A percentile compares a stretch with the other conserved stretches of the same genome.
Evolutionary conservation across 2,113 vertebrate genomes (phyloP).

Genomic region (Tylochromis polylepis): DNA sequence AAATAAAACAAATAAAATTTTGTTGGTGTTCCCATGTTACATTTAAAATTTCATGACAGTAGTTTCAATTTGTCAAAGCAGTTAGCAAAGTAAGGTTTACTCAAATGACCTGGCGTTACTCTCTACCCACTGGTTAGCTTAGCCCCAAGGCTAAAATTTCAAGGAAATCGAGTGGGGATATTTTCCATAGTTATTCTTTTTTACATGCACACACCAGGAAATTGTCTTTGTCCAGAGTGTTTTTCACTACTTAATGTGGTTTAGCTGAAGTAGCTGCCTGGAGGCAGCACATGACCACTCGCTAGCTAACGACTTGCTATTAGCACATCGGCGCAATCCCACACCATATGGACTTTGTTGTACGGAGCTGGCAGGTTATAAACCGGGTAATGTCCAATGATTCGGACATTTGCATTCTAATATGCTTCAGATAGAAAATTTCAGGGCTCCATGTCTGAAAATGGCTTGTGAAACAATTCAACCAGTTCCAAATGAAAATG

Average conservation of each 20-base stretch:
- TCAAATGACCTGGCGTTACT: too few relatives aligned
- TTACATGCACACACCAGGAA: not conserved
- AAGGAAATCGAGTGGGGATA: not conserved
- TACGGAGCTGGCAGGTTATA: not conserved
- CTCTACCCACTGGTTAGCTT: not conserved
- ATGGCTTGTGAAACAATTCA: not conserved
- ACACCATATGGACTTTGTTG: not conserved
- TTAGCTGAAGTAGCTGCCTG: not conserved
- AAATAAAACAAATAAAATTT: not conserved
- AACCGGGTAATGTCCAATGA: not conserved
- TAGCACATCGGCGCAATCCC: not conserved
- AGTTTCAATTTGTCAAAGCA: not conserved
- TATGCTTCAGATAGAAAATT: not conserved
- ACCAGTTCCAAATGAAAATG: not conserved
- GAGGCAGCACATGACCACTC: not conserved
- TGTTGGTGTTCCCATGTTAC: not conserved
- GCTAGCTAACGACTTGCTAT: not conserved
- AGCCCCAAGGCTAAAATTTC: not conserved
- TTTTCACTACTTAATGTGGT: not conserved
- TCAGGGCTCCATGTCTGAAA: not conserved
- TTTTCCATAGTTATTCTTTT: not conserved
- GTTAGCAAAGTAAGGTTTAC: not conserved
- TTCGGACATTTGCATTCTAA: not conserved
- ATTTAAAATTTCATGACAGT: not conserved
- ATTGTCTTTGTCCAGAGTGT: not conserved